A percentile compares a stretch with the other conserved stretches of the same genome.
Evolutionary conservation across 2,797 vertebrate genomes (phyloP).

Genomic region (Sebastes kiyomatsui): DNA sequence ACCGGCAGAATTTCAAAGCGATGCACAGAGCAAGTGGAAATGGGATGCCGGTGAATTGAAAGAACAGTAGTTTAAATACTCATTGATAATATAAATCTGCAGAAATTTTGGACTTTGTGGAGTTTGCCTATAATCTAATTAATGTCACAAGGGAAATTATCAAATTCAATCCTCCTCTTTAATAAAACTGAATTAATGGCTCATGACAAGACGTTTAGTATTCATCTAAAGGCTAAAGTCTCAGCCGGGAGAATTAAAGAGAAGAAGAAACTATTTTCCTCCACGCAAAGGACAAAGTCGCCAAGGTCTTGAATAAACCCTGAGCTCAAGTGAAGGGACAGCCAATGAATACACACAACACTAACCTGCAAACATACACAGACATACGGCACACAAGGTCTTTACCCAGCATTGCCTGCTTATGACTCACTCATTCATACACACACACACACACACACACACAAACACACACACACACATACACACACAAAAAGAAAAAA

Average conservation of each 20-base stretch:
- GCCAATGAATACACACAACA: background rate
- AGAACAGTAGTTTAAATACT: background rate
- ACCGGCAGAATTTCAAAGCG: background rate
- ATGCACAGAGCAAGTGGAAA: background rate
- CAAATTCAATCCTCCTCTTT: background rate
- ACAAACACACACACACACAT: background rate
- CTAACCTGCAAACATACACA: background rate
- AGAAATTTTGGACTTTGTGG: background rate
- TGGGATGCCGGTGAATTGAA: background rate
- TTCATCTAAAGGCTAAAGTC: background rate
- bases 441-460: background rate
- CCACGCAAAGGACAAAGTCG: background rate
- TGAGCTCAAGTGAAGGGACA: background rate
- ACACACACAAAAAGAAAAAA: background rate
- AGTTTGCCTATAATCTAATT: background rate
- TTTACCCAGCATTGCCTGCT: background rate
- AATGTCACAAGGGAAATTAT: background rate
- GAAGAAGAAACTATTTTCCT: background rate
- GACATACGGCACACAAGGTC: background rate
- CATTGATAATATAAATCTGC: background rate
- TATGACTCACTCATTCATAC: background rate
- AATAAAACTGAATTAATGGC: background rate
- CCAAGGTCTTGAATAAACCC: background rate
- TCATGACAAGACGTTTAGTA: background rate
- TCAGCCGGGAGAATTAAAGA: background rate